Base-by-base conservation (phyloP, 35 echinoderm and acorn worm genomes). In the Nesometra sesokonis region DNA sequence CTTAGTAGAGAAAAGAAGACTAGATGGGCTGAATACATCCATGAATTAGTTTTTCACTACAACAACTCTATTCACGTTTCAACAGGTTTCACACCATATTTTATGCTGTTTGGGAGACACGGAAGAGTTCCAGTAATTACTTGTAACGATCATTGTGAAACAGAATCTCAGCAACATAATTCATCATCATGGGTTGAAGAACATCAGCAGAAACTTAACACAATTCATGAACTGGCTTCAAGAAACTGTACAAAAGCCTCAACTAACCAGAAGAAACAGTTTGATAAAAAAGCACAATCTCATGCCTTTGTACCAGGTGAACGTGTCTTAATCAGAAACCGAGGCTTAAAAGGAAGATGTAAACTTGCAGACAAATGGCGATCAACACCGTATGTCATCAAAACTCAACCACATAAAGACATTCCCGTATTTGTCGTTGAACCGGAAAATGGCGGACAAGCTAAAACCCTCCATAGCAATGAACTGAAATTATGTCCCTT, bases 281-380 rank as follows among this genome's bases (percentile, higher is more conserved):
- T 30, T 78, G 77, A 78, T 78, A 78, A 78, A 32, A 78, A 78
- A 78, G 77, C 77, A 5, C 27, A 78, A 32, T 8, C 5, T 29
- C 3, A 78, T 32, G 32, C 27, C 27, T 32, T 78, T 9, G 27
- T 32, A 9, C 27, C 27, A 30, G 77, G 77, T 46, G 88, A 90
- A 27, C 23, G 93, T 40, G 88, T 91, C 29, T 77, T 94, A 29
- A 77, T 94, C 7, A 84, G 89, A 38, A 90, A 90, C 3, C 52
- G 33, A 31, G 31, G 40, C 34, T 29, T 84, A 17, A 82, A 84
- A 80, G 91, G 91, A 21, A 80, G 39, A 37, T 40, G 57, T 77
- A 90, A 93, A 47, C 77, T 90, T 31, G 35, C 80, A n/a, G 88
- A 93, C 83, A 89, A 86, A 37, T 93, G 91, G 91, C 83, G 79